Evolutionary conservation across 2,797 vertebrate genomes (phyloP), one percentile per base, ranked within the genome.

Genomic region (Bufotes viridis): DNA sequence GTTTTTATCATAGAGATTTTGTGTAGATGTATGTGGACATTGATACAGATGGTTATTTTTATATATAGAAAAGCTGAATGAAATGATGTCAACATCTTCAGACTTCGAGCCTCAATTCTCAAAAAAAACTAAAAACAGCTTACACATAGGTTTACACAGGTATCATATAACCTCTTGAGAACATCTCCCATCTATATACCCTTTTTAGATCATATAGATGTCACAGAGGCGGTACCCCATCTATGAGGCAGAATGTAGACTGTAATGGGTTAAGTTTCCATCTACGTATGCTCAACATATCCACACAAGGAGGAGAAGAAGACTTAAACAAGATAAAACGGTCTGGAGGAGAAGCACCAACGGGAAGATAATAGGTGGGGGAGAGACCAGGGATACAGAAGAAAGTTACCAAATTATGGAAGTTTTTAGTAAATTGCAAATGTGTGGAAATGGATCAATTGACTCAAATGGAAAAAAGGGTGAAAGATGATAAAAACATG

Each of bases 381-480:
- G 26, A 22, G 53, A 42, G 2, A 69, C 81, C 49, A 26, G 22
- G 22, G 11, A 9, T 3, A 57, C 15, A 49, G 65, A 58, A 29
- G 29, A 4, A 69, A 53, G 2, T 84, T 58, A 75, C 24, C 55
- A 84, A 84, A 84, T 60, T 57, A 60, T 61, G 82, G 82, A 84
- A 57, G 58, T 22, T 84, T 82, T 72, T 49, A 9, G 22, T 29
- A 70, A 82, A 3, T 15, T 15, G 69, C 42, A 2, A 58, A 58
- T 26, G 82, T 74, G 26, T 84, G 69, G 69, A 74, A 72, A 81
- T 0, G 7, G 20, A 22, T 11, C 18, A 17, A 51, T 53, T 83
- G 82, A 84, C 26, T 75, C 82, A 84, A 58, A 29, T 49, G 69
- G 69, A 24, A 72, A 75, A 3, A 60, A 42, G 55, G 82, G 69